These are phyloP conservation scores for Mantis religiosa DNA, from an alignment of 2,888 invertebrate genomes.

Conservation along the genomic window DNA sequence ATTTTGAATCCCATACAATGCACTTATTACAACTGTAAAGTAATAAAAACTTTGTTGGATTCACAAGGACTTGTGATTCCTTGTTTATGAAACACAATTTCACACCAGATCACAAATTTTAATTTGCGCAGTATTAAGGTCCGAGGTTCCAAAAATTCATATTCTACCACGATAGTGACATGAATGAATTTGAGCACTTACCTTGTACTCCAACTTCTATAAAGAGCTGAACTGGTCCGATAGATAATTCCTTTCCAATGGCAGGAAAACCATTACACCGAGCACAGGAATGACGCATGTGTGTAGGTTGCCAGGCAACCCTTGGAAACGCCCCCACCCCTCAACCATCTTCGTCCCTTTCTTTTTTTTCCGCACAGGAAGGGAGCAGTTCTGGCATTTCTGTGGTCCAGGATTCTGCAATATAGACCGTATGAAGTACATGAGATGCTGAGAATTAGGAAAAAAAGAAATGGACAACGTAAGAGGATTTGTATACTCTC, in stretches of 20 bases:
- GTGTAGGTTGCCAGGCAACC: neutral
- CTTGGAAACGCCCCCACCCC: neutral
- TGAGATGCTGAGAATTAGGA: neutral
- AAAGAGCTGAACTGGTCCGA: neutral
- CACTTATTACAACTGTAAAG: too few species aligned
- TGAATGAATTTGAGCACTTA: neutral
- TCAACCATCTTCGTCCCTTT: neutral
- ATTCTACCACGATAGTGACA: neutral
- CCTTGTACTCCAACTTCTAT: neutral
- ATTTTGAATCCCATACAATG: too few species aligned
- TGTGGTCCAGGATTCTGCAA: neutral
- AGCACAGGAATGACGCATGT: neutral
- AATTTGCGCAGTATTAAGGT: too few species aligned
- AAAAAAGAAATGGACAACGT: neutral
- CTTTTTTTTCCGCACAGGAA: neutral
- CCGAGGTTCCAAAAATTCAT: too few species aligned
- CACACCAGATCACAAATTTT: too few species aligned
- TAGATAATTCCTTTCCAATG: slow-evolving; percentile 3
- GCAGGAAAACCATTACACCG: neutral
- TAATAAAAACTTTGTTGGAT: too few species aligned
- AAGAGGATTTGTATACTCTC: neutral
- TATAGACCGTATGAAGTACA: neutral
- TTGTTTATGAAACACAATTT: too few species aligned
- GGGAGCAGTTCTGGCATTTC: neutral
- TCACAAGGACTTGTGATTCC: too few species aligned